Base-by-base conservation (phyloP, 92 coral and sea anemone species). In the Heliopora coerulea region DNA sequence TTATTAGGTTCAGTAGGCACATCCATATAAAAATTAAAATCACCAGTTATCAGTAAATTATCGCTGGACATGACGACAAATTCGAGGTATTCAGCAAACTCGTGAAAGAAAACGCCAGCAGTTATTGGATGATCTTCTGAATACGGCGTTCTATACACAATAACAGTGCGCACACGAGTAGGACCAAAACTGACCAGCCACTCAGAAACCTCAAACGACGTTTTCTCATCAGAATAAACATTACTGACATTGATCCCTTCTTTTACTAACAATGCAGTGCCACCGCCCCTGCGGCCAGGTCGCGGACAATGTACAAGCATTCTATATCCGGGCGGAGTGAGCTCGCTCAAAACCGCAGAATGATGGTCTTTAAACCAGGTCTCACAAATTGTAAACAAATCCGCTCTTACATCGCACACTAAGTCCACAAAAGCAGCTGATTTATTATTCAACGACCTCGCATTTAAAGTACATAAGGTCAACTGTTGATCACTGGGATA, bases 71-170 rank as follows among this genome's bases (percentile, higher is more conserved):
- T 44, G 11, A 59, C 65, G 27, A 62, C 37, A 57, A 62, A 61
- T 49, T 75, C 87, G 8, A 83, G 75, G 39, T 56, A 72, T 24
- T 37, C 74, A n/a, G 80, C 59, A 56, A 83, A 72, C 79, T 84
- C 88, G 11, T 54, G 28, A 37, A 85, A 65, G 64, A 85, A 85
- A 23, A 74, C 82, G 42, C 65, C 21, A 27, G 89, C 75, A 49
- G 77, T 67, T 61, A 85, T 65, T 10, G 85, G 85, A 52, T 85
- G 83, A 40, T 56, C 85, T 3, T 59, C 86, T 62, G 83, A 80
- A 76, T 82, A 82, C 40, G 89, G 89, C 62, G 78, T 59, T 62
- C 89, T 65, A 72, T 86, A 86, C 67, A 80, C 74, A 75, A 85
- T 75, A 27, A 80, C 62, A 39, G 80, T 27, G 32, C 40, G 79